phyloP scores from a whole-genome alignment of 2,888 invertebrate species.

The Clitarchus hookeri region DNA sequence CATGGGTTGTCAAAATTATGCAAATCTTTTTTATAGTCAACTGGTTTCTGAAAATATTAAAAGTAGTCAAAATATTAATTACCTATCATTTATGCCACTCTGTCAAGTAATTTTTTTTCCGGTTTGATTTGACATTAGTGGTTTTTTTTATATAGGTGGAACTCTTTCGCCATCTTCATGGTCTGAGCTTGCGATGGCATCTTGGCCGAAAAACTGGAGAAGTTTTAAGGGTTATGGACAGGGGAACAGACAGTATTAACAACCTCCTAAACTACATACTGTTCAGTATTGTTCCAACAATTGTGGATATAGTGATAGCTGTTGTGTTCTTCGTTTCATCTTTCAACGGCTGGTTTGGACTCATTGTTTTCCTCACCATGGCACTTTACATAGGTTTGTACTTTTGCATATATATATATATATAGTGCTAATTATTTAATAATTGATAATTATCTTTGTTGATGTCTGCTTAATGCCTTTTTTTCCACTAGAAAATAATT shows the following conservation, averaged over 20 bases:
- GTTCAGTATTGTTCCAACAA: conserved; percentile 91
- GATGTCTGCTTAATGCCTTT: too few species aligned
- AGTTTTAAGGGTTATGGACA: conserved; percentile 93
- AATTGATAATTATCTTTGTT: too few species aligned
- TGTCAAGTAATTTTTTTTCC: neutral
- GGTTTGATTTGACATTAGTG: conserved; percentile 25
- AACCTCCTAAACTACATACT: conserved; percentile 89
- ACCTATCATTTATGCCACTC: neutral
- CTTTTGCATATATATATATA: too few species aligned
- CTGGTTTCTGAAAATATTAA: too few species aligned
- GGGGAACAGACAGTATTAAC: conserved; percentile 96
- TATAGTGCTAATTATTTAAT: too few species aligned
- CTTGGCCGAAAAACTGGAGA: conserved; percentile 94
- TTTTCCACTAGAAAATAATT: too few species aligned
- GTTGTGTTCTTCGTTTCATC: conserved; percentile 83
- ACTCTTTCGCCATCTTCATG: conserved; percentile 85
- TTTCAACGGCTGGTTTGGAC: conserved; percentile 93
- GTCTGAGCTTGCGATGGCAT: conserved; percentile 93
- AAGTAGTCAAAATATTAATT: too few species aligned
- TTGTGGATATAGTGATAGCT: conserved; percentile 90
- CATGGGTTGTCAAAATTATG: too few species aligned
- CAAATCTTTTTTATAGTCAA: too few species aligned
- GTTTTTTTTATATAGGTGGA: conserved; percentile 64
- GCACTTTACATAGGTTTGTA: conserved; percentile 78
- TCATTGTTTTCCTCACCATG: conserved; percentile 95